Evolutionary conservation across 2,888 invertebrate species (phyloP).

Genomic region (Acronicta aceris): DNA sequence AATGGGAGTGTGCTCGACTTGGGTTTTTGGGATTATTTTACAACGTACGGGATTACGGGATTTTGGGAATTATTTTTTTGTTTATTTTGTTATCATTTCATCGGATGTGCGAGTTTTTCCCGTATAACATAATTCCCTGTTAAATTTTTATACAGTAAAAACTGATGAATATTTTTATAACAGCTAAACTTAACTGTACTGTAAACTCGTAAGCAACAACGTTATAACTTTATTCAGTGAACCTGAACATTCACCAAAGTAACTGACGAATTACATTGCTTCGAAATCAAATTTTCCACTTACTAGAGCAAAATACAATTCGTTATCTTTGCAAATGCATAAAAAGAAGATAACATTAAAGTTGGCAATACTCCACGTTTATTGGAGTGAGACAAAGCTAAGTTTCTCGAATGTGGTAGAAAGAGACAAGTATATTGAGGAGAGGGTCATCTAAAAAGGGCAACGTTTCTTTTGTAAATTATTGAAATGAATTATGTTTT

Average conservation of each 20-base stretch:
- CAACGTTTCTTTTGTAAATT: slow-evolving; percentile 77
- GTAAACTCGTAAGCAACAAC: background rate
- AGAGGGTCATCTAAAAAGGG: slow-evolving; percentile 63
- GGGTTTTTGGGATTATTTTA: slow-evolving; percentile 65
- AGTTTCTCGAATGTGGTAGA: slow-evolving; percentile 44
- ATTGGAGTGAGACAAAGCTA: slow-evolving; percentile 68
- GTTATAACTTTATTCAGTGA: background rate
- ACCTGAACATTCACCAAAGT: background rate
- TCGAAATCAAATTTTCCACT: background rate
- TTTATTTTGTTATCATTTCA: slow-evolving; percentile 40
- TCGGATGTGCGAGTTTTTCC: slow-evolving; percentile 14
- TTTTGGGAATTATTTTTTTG: slow-evolving; percentile 43
- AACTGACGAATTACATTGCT: background rate
- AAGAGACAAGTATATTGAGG: slow-evolving; percentile 51
- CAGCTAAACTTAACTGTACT: too few species aligned
- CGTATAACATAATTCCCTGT: slow-evolving; percentile 20
- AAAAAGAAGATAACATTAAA: slow-evolving; percentile 78
- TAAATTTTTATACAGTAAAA: slow-evolving; percentile 28
- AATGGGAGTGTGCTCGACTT: slow-evolving; percentile 75
- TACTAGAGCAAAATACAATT: slow-evolving; percentile 56
- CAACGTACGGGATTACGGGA: slow-evolving; percentile 59
- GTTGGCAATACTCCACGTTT: slow-evolving; percentile 70
- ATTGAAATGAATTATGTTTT: slow-evolving; percentile 81
- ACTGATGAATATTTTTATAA: slow-evolving; percentile 3
- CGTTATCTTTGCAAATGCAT: slow-evolving; percentile 65